Conservation (phyloP, 2,113 vertebrate species). For the Sylvia atricapilla region DNA sequence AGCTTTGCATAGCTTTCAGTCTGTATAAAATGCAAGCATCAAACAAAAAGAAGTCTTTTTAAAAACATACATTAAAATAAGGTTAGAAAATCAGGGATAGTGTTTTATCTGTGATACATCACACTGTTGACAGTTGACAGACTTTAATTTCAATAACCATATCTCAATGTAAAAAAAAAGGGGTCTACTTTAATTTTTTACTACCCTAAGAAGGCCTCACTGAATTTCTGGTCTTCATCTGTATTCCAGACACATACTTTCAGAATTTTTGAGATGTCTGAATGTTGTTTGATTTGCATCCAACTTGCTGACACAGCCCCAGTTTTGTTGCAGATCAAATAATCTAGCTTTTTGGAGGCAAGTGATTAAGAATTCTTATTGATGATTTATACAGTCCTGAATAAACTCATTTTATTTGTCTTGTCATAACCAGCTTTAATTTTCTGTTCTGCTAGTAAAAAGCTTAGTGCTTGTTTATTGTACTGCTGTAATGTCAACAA, state of each 20-base stretch:
- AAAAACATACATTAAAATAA: not conserved
- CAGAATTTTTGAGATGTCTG: constrained; percentile 43
- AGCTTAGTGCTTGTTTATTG: constrained; percentile 54
- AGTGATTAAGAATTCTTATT: constrained; percentile 57
- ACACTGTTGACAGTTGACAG: not conserved
- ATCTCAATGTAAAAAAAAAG: not conserved
- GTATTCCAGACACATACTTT: constrained; percentile 19
- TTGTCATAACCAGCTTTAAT: constrained; percentile 53
- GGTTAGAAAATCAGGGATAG: not conserved
- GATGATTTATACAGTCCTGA: constrained; percentile 49
- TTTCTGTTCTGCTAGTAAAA: constrained; percentile 65
- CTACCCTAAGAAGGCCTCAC: not conserved
- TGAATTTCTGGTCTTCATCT: constrained; percentile 28
- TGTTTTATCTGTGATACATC: not conserved
- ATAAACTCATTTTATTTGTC: constrained; percentile 59
- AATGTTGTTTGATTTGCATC: constrained; percentile 48
- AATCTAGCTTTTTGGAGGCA: constrained; percentile 41
- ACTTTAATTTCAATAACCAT: constrained; percentile 1
- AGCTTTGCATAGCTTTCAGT: not conserved
- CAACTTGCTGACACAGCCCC: constrained; percentile 54
- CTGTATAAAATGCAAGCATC: not conserved
- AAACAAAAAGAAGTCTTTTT: not conserved
- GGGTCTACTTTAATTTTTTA: not conserved
- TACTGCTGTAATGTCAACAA: constrained; percentile 52
- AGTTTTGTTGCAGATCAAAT: constrained; percentile 62